A percentile compares a stretch with the other conserved stretches of the same genome.
Conservation (phyloP, 2,797 vertebrate genomes). For the Chrysocyon brachyurus region DNA sequence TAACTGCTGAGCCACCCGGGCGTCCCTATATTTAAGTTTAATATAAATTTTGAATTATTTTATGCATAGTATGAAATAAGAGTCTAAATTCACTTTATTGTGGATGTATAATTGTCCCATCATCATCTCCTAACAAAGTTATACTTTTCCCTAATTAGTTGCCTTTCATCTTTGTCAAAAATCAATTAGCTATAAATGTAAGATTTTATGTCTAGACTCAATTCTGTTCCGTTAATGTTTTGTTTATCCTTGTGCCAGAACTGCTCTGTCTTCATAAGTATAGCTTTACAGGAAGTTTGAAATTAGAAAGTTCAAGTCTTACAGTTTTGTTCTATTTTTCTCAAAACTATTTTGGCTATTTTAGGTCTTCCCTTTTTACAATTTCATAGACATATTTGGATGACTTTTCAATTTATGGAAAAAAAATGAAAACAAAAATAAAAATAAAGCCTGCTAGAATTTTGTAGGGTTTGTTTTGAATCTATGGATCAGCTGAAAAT, state of each 20-base stretch:
- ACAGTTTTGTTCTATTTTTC: not conserved
- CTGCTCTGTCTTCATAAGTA: not conserved
- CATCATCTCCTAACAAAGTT: not conserved
- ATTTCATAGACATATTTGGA: not conserved
- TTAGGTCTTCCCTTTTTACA: not conserved
- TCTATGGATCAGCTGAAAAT: not conserved
- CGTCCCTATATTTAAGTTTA: not conserved
- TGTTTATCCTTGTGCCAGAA: not conserved
- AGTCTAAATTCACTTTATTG: not conserved
- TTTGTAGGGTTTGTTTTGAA: not conserved
- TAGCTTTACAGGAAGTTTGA: not conserved
- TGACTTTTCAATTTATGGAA: not conserved
- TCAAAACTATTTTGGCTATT: not conserved
- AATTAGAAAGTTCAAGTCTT: not conserved
- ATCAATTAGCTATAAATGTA: not conserved
- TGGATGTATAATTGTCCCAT: not conserved
- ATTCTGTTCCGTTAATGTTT: not conserved
- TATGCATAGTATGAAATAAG: not conserved
- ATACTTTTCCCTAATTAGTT: not conserved
- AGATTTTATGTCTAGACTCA: conserved; percentile 30
- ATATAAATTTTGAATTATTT: not conserved
- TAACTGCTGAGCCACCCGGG: too few species aligned
- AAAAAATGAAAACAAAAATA: not conserved
- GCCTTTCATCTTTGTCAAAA: not conserved
- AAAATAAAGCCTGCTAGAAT: not conserved